Conservation (phyloP, 2,797 vertebrate species). For the Pelodytes ibericus region DNA sequence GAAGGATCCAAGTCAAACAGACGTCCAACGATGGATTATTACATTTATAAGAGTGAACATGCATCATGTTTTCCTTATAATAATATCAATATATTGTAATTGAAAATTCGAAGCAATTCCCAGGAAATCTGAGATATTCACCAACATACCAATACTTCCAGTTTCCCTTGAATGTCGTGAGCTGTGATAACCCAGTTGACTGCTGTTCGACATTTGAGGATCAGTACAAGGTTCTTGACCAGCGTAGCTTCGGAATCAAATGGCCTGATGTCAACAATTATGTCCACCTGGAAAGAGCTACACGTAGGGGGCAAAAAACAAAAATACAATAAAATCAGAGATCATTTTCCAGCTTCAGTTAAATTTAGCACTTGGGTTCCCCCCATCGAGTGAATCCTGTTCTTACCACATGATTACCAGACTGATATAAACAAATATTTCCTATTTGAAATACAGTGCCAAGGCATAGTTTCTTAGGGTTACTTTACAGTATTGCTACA, state of each 20-base stretch:
- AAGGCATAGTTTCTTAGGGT: background rate
- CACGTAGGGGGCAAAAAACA: constrained; percentile 69
- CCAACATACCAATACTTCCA: constrained; percentile 86
- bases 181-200: constrained; percentile 97
- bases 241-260: constrained; percentile 73
- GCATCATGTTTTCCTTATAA: no score
- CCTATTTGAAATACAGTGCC: background rate
- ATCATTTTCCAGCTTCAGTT: constrained; percentile 82
- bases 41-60: no score
- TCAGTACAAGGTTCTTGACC: constrained; percentile 79
- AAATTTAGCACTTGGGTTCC: constrained; percentile 86
- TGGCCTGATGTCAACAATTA: constrained; percentile 88
- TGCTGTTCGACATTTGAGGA: constrained; percentile 89
- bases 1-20: no score
- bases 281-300: constrained; percentile 96
- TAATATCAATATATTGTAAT: no score
- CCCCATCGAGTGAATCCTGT: constrained; percentile 81
- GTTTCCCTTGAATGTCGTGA: constrained; percentile 80
- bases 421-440: constrained; percentile 63
- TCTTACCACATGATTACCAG: constrained; percentile 85
- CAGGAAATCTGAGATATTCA: background rate
- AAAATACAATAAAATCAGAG: constrained; percentile 64
- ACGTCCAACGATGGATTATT: no score
- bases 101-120: no score
- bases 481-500: no score